Base-by-base conservation (phyloP, 2,888 invertebrate genomes). In the Rhagophthalmus giganteus region DNA sequence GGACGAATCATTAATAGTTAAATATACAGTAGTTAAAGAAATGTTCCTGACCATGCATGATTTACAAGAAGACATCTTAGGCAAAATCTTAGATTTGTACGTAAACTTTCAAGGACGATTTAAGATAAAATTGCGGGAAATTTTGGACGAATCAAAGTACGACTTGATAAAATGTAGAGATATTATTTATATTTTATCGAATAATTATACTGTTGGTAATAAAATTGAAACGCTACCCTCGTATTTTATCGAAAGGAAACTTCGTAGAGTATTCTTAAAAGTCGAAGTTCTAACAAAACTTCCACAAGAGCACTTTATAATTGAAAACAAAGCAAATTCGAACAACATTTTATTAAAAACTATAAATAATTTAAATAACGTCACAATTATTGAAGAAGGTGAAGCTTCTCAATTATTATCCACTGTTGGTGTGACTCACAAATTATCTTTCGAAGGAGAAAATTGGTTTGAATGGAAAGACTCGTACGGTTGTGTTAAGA, bases 181-280 rank as follows among this genome's bases (percentile, higher is more conserved):
- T 3, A 24, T 47, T 6, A 38, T 47, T 12, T 7, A 47, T 1
- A 30, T 41, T 14, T 24, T 48, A 8, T 11, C 11, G 1, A n/a
- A 26, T 4, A 5, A 13, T 3, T 51, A 32, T 24, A 38, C 14
- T 24, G 12, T 38, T 32, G 50, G 50, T 2, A 30, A 11, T 11
- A 35, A n/a, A 14, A 35, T 8, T 10, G 14, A 30, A 5, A 6
- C 1, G 0, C 32, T 25, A 2, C 13, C 30, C 3, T 12, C 35
- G 1, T 35, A 27, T 31, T 38, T 33, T 24, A 37, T 49, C 9
- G n/a, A 27, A 27, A 9, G n/a, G 9, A 6, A 27, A n/a, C 3
- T 9, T 5, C n/a, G n/a, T n/a, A n/a, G n/a, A n/a, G n/a, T n/a
- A n/a, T n/a, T n/a, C n/a, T n/a, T n/a, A n/a, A n/a, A n/a, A n/a